phyloP scores from a whole-genome alignment of 2,113 vertebrate species.

The Amazona guildingii region DNA sequence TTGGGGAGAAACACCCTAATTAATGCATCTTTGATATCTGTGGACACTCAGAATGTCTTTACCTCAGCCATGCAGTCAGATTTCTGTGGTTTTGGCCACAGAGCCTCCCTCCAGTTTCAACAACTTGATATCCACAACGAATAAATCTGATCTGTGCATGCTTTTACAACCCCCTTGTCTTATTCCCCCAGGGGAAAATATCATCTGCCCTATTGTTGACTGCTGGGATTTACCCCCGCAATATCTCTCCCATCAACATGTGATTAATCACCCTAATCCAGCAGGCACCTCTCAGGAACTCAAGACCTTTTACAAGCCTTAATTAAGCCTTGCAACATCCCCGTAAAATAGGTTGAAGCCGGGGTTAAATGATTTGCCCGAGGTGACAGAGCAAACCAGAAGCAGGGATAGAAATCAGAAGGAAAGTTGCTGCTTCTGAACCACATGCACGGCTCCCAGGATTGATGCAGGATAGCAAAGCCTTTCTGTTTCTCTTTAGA shows the following conservation, averaged over 20 bases:
- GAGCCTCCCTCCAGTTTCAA: conserved; percentile 44
- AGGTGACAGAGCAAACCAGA: conserved; percentile 50
- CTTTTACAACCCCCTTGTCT: conserved; percentile 34
- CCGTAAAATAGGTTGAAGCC: conserved; percentile 60
- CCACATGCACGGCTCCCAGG: background rate
- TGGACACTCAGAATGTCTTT: conserved; percentile 42
- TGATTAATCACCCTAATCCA: conserved; percentile 53
- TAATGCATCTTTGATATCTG: conserved; percentile 34
- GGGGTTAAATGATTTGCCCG: conserved; percentile 57
- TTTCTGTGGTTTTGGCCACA: conserved; percentile 55
- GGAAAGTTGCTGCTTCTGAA: background rate
- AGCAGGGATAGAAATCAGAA: background rate
- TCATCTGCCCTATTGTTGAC: conserved; percentile 38
- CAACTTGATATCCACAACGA: conserved; percentile 40
- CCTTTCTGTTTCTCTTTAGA: background rate
- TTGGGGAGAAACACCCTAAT: background rate
- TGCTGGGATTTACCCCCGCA: conserved; percentile 23
- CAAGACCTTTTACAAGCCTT: conserved; percentile 47
- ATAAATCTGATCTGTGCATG: conserved; percentile 31
- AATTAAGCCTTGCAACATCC: conserved; percentile 63
- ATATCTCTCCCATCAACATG: conserved; percentile 38
- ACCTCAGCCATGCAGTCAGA: conserved; percentile 16
- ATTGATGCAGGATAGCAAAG: background rate
- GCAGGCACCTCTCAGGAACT: conserved; percentile 58
- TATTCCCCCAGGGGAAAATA: conserved; percentile 20